A percentile compares a stretch with the other conserved stretches of the same genome.
Evolutionary conservation across 2,113 vertebrate genomes (phyloP).

Genomic region (Rhombomys opimus): DNA sequence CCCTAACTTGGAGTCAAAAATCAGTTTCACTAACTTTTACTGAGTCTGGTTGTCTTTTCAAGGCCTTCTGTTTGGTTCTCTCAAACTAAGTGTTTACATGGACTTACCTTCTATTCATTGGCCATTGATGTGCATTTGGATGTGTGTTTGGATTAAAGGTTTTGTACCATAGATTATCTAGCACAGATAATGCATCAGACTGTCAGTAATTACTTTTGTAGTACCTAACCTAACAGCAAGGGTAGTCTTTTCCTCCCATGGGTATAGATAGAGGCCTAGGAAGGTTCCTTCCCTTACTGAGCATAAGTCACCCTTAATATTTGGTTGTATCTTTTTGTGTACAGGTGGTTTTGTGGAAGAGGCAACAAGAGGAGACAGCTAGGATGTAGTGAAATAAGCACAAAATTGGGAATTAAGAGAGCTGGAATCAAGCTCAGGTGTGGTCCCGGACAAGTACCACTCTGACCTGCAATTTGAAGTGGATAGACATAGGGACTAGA

Average conservation of each 20-base stretch:
- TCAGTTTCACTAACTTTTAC: background rate
- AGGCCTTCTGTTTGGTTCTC: background rate
- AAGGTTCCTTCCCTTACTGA: background rate
- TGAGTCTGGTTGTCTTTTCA: background rate
- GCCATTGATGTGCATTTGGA: background rate
- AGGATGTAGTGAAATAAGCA: background rate
- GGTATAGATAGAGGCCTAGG: background rate
- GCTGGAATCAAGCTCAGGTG: background rate
- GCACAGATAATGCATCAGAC: background rate
- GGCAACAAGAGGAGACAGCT: background rate
- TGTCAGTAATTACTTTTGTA: background rate
- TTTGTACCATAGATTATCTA: background rate
- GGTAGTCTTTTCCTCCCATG: background rate
- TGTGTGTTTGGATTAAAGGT: background rate
- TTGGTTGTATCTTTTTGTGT: background rate
- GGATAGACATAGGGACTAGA: background rate
- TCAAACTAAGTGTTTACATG: background rate
- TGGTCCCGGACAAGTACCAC: background rate
- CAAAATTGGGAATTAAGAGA: background rate
- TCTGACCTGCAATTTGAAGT: slow-evolving; percentile 7
- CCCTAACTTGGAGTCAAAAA: background rate
- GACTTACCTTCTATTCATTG: background rate
- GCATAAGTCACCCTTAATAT: background rate
- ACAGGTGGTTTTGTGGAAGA: background rate
- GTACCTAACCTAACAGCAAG: background rate